Evolutionary conservation across 2,113 vertebrate species (phyloP).

Genomic region (Nematolebias whitei): DNA sequence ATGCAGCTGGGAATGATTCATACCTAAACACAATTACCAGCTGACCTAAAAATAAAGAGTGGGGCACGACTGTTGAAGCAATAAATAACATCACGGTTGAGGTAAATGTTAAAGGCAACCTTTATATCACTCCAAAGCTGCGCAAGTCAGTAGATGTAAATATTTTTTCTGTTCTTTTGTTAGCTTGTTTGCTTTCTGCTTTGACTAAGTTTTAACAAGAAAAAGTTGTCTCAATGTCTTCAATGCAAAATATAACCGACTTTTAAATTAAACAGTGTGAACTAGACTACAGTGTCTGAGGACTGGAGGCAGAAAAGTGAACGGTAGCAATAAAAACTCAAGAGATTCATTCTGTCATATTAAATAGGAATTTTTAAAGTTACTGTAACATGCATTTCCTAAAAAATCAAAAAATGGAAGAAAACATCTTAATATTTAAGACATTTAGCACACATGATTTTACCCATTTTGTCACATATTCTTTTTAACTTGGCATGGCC

Average conservation of each 20-base stretch:
- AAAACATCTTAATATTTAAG: too few species aligned
- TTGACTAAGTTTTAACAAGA: background rate
- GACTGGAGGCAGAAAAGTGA: too few species aligned
- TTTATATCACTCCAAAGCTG: background rate
- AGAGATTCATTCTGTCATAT: too few species aligned
- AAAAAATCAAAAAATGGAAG: too few species aligned
- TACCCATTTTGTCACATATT: too few species aligned
- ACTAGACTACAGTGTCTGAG: slow-evolving; percentile 1
- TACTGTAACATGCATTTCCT: too few species aligned
- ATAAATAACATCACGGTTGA: slow-evolving; percentile 14
- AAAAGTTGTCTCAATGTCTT: background rate
- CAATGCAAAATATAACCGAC: slow-evolving; percentile 18
- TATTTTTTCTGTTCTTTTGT: background rate
- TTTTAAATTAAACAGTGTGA: slow-evolving; percentile 36
- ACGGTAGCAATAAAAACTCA: too few species aligned
- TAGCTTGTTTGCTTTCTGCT: background rate
- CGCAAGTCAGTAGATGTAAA: background rate
- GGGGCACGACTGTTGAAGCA: slow-evolving; percentile 16
- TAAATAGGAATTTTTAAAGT: too few species aligned
- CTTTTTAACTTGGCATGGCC: too few species aligned
- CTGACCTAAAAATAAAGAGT: slow-evolving; percentile 51
- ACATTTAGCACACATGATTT: too few species aligned
- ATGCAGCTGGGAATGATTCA: slow-evolving; percentile 68
- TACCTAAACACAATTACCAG: slow-evolving; percentile 48
- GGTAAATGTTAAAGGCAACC: background rate